phyloP scores from a whole-genome alignment of 2,888 invertebrate species.

The Lottia scabra region DNA sequence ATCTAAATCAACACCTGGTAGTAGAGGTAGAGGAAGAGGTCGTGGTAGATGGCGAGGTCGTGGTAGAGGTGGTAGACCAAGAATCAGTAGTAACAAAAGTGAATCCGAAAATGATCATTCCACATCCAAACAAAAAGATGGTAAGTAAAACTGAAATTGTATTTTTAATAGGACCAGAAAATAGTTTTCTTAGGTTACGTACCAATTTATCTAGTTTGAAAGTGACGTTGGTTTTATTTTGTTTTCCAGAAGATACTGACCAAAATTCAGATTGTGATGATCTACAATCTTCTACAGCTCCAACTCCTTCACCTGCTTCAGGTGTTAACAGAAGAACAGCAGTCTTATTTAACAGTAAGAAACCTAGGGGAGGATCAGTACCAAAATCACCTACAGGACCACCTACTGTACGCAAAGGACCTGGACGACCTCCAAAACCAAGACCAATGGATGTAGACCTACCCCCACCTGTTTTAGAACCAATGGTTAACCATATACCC shows the following conservation, averaged over 20 bases:
- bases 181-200: not conserved
- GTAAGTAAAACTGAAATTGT: slow-evolving; percentile 8
- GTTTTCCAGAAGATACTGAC: slow-evolving; percentile 19
- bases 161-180: no score
- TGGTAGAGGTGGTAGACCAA: slow-evolving; percentile 39
- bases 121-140: slow-evolving; percentile 16
- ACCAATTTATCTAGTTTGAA: no score
- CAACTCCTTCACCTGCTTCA: slow-evolving; percentile 69
- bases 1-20: slow-evolving; percentile 18
- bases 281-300: slow-evolving; percentile 19
- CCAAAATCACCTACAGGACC: slow-evolving; percentile 35
- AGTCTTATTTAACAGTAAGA: slow-evolving; percentile 80
- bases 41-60: slow-evolving; percentile 47
- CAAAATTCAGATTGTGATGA: slow-evolving; percentile 14
- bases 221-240: not conserved
- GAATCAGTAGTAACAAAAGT: slow-evolving; percentile 32
- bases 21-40: slow-evolving; percentile 32
- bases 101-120: slow-evolving; percentile 46
- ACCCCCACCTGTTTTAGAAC: slow-evolving; percentile 45
- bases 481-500: slow-evolving; percentile 38
- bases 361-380: slow-evolving; percentile 68
- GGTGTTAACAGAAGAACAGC: slow-evolving; percentile 81
- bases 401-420: slow-evolving; percentile 40
- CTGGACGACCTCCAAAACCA: slow-evolving; percentile 45
- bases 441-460: slow-evolving; percentile 32